Base-by-base conservation (phyloP, 2,888 invertebrate species). In the Acronicta psi region DNA sequence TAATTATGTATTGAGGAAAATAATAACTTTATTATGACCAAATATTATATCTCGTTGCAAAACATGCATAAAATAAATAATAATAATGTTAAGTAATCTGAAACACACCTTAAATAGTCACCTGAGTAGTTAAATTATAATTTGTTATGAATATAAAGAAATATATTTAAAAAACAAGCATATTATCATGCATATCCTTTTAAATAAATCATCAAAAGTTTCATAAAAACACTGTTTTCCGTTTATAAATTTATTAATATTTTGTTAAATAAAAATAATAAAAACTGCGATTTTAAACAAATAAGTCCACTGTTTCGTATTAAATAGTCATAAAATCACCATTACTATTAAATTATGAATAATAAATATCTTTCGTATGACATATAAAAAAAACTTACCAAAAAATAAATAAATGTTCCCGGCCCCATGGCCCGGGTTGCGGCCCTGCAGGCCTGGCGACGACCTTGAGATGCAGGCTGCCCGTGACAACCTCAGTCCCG, bases 361-460 rank as follows among this genome's bases (percentile, higher is more conserved):
- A 29, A 42, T 38, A 43, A 18, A 23, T 38, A 25, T 25, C 9
- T 6, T 25, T 25, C 25, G 25, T 31, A 31, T 25, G 2, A 31
- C 14, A 36, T 11, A 25, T 18, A 59, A 0, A 10, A 43, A 37
- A 62, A 61, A 90, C 93, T 90, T 77, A 94, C 93, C 93, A 93
- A 84, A 79, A 91, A 81, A 83, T 81, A 92, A 72, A 89, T 79
- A 38, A 90, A 13, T 57, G 77, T 84, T 87, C 92, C 93, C 87
- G 91, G 89, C 88, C 87, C 87, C 93, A 94, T 94, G 89, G 91
- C 91, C 83, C 85, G 91, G 93, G 91, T 73, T 54, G 51, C 56
- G 88, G 89, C 89, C 89, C 73, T 79, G 61, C 45, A 79, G 89
- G 89, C 89, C 77, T 81, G 69, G 77, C 73, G 61, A 69, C 61